phyloP scores from a whole-genome alignment of 2,797 vertebrate species.

The Chaenodraco wilsoni region DNA sequence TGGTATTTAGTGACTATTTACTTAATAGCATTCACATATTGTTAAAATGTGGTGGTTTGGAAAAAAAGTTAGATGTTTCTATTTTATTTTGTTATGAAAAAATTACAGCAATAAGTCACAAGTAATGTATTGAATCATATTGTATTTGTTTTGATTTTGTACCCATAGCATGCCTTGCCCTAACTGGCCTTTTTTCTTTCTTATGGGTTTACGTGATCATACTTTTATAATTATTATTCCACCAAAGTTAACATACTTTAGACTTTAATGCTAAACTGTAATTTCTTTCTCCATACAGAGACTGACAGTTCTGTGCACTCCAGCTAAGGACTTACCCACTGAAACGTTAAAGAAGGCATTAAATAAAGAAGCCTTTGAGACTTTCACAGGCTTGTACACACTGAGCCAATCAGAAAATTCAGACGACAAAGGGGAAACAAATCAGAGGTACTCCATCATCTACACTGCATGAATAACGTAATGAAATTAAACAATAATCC shows the following conservation, averaged over 20 bases:
- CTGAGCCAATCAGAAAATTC: slow-evolving; percentile 49
- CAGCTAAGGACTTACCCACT: slow-evolving; percentile 69
- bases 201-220: not conserved
- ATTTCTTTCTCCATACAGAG: slow-evolving; percentile 67
- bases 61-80: not conserved
- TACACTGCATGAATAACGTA: slow-evolving; percentile 17
- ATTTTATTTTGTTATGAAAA: not conserved
- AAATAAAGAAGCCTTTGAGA: slow-evolving; percentile 73
- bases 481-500: not conserved
- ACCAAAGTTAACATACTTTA: not conserved
- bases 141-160: not conserved
- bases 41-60: not conserved
- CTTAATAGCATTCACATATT: no score
- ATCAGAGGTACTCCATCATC: slow-evolving; percentile 13
- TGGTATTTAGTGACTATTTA: not conserved
- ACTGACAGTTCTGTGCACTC: slow-evolving; percentile 75
- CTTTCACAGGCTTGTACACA: slow-evolving; percentile 76
- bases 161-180: not conserved
- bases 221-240: slow-evolving; percentile 3
- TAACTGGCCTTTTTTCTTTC: not conserved
- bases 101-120: no score
- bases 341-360: slow-evolving; percentile 37
- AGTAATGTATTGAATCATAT: not conserved
- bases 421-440: not conserved
- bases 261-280: slow-evolving; percentile 1